These are phyloP conservation scores for Zaprionus vittiger DNA, from an alignment of 1,140 invertebrate genomes.

Conservation along the genomic window DNA sequence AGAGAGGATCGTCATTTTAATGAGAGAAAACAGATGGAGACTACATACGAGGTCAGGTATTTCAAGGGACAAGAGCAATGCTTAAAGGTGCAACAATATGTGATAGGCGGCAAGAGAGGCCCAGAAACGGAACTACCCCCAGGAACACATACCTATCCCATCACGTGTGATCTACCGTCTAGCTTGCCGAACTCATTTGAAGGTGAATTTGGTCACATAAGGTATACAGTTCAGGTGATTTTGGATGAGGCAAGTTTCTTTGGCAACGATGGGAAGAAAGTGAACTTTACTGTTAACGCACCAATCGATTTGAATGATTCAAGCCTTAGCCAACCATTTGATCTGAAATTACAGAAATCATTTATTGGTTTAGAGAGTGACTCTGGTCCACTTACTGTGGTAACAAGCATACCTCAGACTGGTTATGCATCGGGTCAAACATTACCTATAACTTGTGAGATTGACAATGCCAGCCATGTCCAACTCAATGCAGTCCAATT, in stretches of 20 bases:
- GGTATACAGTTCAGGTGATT: slow-evolving; percentile 92
- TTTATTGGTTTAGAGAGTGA: slow-evolving; percentile 90
- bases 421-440: slow-evolving; percentile 89
- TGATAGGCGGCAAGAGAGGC: slow-evolving; percentile 87
- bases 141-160: slow-evolving; percentile 90
- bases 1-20: slow-evolving; percentile 86
- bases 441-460: slow-evolving; percentile 88
- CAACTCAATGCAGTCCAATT: slow-evolving; percentile 87
- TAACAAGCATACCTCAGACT: slow-evolving; percentile 87
- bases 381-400: slow-evolving; percentile 87
- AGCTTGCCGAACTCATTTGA: slow-evolving; percentile 93
- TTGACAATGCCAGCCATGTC: slow-evolving; percentile 89
- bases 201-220: slow-evolving; percentile 90
- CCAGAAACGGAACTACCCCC: slow-evolving; percentile 88
- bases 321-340: slow-evolving; percentile 87
- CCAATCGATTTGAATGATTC: slow-evolving; percentile 92
- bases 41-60: slow-evolving; percentile 86
- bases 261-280: slow-evolving; percentile 95
- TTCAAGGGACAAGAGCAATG: slow-evolving; percentile 89
- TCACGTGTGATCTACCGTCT: slow-evolving; percentile 88
- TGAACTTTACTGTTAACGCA: slow-evolving; percentile 93
- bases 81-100: slow-evolving; percentile 87
- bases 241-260: slow-evolving; percentile 88
- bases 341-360: slow-evolving; percentile 88
- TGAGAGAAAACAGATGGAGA: slow-evolving; percentile 84